phyloP scores from a whole-genome alignment of 2,888 invertebrate genomes.

The Gryllus longicercus region DNA sequence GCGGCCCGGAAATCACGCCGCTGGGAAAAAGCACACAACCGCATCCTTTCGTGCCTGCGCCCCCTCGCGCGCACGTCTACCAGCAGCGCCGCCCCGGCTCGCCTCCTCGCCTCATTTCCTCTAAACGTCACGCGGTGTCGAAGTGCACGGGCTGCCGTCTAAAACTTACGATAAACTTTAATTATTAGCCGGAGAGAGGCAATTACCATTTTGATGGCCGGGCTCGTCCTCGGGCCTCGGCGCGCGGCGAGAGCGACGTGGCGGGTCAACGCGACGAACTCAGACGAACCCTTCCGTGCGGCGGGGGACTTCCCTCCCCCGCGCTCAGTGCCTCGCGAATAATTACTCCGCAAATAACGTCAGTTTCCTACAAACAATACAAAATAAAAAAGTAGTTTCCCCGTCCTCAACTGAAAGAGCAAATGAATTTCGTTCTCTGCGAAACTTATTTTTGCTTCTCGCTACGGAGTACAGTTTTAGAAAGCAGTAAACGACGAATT shows the following conservation, averaged over 20 bases:
- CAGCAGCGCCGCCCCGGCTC: neutral
- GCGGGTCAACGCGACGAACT: no score
- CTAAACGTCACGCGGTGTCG: neutral
- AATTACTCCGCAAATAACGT: no score
- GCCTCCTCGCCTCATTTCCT: neutral
- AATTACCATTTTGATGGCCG: neutral
- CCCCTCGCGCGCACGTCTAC: neutral
- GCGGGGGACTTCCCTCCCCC: no score
- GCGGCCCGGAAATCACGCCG: neutral
- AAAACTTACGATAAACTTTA: neutral
- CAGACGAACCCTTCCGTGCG: no score
- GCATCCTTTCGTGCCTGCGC: neutral
- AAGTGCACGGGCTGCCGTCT: neutral
- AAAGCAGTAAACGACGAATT: no score
- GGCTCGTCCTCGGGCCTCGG: neutral
- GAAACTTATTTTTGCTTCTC: no score
- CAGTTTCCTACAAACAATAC: no score
- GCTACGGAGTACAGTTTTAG: no score
- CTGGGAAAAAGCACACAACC: neutral
- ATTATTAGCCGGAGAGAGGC: slow-evolving; percentile 4
- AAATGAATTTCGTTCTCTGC: no score
- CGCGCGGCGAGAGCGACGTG: neutral
- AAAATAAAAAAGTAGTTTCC: no score
- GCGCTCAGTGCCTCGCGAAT: no score
- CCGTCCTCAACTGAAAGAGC: no score